These are phyloP conservation scores for Platycheirus albimanus DNA, from an alignment of 2,888 invertebrate genomes.

Conservation along the genomic window DNA sequence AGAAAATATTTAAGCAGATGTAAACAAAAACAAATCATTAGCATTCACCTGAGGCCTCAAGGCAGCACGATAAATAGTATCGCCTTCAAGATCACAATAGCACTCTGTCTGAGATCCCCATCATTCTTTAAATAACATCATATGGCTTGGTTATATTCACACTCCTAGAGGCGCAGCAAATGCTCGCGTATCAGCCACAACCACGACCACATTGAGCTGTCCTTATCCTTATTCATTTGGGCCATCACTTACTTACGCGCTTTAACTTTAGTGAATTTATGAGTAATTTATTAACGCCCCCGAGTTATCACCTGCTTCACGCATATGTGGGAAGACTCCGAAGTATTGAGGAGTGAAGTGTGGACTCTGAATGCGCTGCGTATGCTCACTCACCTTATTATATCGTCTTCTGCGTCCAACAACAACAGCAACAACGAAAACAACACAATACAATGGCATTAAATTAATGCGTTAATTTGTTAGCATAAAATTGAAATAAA, in stretches of 20 bases:
- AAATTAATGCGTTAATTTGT: constrained; percentile 74
- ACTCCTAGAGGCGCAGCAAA: constrained; percentile 62
- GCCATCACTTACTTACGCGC: constrained; percentile 59
- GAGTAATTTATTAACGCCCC: constrained; percentile 75
- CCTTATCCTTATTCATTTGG: constrained; percentile 62
- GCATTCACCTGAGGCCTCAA: constrained; percentile 69
- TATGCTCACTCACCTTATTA: constrained; percentile 29
- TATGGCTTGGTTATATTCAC: not conserved
- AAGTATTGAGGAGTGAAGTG: not conserved
- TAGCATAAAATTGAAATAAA: constrained; percentile 81
- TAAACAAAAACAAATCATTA: constrained; percentile 74
- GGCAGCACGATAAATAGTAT: constrained; percentile 48
- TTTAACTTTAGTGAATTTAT: constrained; percentile 71
- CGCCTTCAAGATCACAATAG: constrained; percentile 57
- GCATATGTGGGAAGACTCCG: constrained; percentile 55
- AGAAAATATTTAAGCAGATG: constrained; percentile 70
- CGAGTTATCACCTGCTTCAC: constrained; percentile 74
- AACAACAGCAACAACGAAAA: constrained; percentile 6
- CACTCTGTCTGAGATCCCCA: constrained; percentile 55
- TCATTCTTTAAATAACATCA: constrained; percentile 39
- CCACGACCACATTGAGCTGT: constrained; percentile 24
- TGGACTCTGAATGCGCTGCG: not conserved
- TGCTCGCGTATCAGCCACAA: constrained; percentile 34
- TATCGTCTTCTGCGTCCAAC: constrained; percentile 37
- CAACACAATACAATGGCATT: constrained; percentile 56